Evolutionary conservation across 2,113 vertebrate species (phyloP).

Genomic region (Thalassarche chlororhynchos): DNA sequence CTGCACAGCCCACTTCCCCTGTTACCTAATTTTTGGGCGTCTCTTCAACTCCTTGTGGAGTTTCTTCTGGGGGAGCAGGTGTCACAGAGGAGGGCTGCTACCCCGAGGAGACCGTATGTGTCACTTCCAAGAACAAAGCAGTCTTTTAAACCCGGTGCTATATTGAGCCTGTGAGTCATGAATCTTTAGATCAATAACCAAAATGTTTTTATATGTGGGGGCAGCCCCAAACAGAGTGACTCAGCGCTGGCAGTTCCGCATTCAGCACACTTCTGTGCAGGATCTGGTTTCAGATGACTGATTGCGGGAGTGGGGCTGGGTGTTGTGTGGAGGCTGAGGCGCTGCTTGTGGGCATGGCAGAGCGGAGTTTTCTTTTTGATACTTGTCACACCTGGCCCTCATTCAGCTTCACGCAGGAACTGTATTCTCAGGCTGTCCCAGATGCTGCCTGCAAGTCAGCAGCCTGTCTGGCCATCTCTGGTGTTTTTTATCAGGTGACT

Average conservation of each 20-base stretch:
- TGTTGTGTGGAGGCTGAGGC: neutral
- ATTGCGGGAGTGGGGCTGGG: neutral
- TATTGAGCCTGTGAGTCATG: constrained; percentile 33
- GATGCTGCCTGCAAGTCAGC: neutral
- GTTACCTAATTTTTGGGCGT: neutral
- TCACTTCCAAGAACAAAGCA: constrained; percentile 50
- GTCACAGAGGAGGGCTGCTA: neutral
- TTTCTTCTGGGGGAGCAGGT: constrained; percentile 11
- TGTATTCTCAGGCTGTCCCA: neutral
- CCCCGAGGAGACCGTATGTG: neutral
- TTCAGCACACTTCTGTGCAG: neutral
- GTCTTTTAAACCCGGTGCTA: neutral
- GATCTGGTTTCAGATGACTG: neutral
- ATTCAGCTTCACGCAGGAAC: neutral
- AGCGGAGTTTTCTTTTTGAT: neutral
- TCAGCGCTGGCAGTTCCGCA: neutral
- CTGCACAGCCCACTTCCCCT: neutral
- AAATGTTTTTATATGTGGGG: constrained; percentile 46
- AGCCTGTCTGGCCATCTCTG: neutral
- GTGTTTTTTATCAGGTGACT: neutral
- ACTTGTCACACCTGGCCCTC: neutral
- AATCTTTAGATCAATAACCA: constrained; percentile 56
- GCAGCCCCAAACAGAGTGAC: constrained; percentile 62
- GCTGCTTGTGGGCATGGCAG: accelerated
- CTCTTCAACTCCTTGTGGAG: neutral